A percentile compares a stretch with the other conserved stretches of the same genome.
Conservation (phyloP, 2,113 vertebrate genomes). For the Dendrocopos noguchii region DNA sequence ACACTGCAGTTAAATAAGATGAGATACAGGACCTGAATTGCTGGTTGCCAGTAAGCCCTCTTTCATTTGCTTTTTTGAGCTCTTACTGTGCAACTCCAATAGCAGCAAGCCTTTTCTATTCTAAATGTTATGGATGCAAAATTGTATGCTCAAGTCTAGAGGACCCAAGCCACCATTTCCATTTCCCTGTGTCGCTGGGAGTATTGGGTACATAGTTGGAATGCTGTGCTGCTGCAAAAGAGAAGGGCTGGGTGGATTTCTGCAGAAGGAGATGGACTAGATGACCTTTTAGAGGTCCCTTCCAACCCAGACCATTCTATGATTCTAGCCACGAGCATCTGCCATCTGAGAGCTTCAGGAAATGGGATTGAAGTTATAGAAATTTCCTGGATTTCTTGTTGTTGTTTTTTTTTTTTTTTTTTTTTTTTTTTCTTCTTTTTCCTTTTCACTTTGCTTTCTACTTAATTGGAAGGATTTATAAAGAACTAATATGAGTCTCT, state of each 20-base stretch:
- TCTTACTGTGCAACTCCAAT: neutral
- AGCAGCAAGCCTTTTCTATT: neutral
- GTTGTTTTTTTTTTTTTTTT: neutral
- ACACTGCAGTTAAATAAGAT: neutral
- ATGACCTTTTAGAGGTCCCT: too few species aligned
- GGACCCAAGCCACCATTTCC: rapidly evolving
- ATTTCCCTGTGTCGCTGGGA: neutral
- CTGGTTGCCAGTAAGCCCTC: neutral
- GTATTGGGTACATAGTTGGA: neutral
- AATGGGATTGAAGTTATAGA: slow-evolving; percentile 21
- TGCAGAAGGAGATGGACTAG: too few species aligned
- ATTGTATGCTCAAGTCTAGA: neutral
- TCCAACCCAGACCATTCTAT: too few species aligned
- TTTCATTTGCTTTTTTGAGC: neutral
- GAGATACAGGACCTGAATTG: neutral
- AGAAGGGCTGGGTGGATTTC: neutral
- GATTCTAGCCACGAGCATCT: neutral
- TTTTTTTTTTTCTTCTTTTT: neutral
- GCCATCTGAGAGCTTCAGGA: slow-evolving; percentile 43
- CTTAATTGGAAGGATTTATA: neutral
- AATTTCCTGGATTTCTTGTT: neutral
- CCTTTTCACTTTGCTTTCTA: neutral
- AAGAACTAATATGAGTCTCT: neutral
- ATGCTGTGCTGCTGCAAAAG: neutral
- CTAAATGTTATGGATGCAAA: neutral